Conservation (phyloP, 2,888 invertebrate species). For the Cancer borealis region DNA sequence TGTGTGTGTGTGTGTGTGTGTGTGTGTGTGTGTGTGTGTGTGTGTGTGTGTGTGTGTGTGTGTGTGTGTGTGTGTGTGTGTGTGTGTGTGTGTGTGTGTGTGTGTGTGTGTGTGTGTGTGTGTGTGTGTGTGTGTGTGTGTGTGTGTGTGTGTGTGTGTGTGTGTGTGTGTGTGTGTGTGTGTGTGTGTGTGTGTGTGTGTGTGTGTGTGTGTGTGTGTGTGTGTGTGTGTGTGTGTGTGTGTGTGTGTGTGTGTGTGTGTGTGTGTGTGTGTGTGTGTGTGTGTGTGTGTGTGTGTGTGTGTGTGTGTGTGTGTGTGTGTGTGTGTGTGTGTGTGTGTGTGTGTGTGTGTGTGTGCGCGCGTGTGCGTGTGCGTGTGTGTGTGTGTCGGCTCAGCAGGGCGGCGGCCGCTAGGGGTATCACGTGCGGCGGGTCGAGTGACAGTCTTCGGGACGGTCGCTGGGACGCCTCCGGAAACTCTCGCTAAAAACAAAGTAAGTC, state of each 20-base stretch:
- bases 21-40: constrained; percentile 38
- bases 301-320: constrained; percentile 16
- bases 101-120: constrained; percentile 29
- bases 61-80: constrained; percentile 23
- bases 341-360: constrained; percentile 25
- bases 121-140: constrained; percentile 43
- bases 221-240: background rate
- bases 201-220: too few species aligned
- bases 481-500: background rate
- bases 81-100: background rate
- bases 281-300: background rate
- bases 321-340: background rate
- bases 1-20: constrained; percentile 23
- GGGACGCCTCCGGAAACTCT: background rate
- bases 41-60: constrained; percentile 31
- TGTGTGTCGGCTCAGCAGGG: constrained; percentile 25
- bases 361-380: constrained; percentile 31
- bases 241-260: background rate
- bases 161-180: too few species aligned
- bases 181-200: too few species aligned
- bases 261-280: background rate
- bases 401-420: constrained; percentile 16
- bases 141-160: constrained; percentile 23
- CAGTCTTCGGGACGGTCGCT: background rate
- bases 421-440: constrained; percentile 34